Evolutionary conservation across 2,797 vertebrate species (phyloP), one percentile per base, ranked within the genome.

Genomic region (Acrossocheilus fasciatus): DNA sequence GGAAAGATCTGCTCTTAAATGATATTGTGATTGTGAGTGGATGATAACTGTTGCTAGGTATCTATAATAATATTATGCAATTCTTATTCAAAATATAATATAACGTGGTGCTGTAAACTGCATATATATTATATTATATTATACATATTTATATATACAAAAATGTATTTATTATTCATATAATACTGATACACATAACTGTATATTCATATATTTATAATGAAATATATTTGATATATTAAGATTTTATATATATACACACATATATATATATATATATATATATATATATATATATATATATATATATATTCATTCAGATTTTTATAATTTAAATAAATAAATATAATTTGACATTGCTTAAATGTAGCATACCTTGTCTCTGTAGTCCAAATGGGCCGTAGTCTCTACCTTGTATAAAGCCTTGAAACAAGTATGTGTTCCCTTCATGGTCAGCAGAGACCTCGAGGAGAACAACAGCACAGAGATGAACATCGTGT

Each of bases 381-480:
- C 98, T 97, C 93, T 99, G 97, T 81, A 99, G 95, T 93, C 98
- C 98, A 94, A 99, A 99, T 91, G 97, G 97, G 79, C 98, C 98
- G 78, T 97, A 98, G 94, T 99, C 98, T 96, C 97, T 98, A 90
- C 97, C 96, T 95, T 97, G 96, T 90, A 99, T 98, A 88, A 97
- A 97, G 92, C 98, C 98, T 96, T 99, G 98, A 93, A 97, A 98
- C 92, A 99, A 97, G 68, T 97, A 99, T 43, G 97, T 98, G 91
- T 97, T 96, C 81, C 98, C 98, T 91, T 98, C 97, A 74, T 97
- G 97, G 91, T 99, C 97, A 88, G 97, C 97, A 79, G 98, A 99
- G 92, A 99, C 97, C 98, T 99, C 43, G 3, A 84, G 72, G 84
- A 43, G 88, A 82, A 86, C 4, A 88, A 30, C 0, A 83, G 6